Base-by-base conservation (phyloP, 2,888 invertebrate genomes). In the Acrobeloides nanus region DNA sequence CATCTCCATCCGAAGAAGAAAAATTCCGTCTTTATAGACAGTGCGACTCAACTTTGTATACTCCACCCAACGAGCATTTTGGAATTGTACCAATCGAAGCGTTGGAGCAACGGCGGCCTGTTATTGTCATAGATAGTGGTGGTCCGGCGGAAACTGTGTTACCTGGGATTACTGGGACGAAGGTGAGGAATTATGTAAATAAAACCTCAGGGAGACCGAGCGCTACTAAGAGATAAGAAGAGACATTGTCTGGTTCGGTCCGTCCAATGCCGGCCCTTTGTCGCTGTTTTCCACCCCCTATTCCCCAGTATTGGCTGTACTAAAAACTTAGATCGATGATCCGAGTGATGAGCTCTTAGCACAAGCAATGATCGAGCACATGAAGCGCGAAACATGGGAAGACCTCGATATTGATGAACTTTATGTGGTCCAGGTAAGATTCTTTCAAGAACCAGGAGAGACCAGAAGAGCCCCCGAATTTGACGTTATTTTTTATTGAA, bases 81-180 rank as follows among this genome's bases (percentile, higher is more conserved):
- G 97, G 97, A 5, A 99, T 97, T 65, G 97, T 97, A 8, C 97
- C 97, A 0, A 79, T 99, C 46, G 97, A 99, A 79, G 93, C 93
- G 0, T 93, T 97, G 90, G 87, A 87, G 72, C 84, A 84, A 74
- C 80, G 82, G 4, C 87, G 88, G 71, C 92, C 97, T 6, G 92
- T 99, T 0, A 84, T 99, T 60, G 97, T 95, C 0, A 85, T 87
- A 1, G 86, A 88, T 68, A 89, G 87, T 68, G 97, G 97, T 18
- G 97, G 97, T 0, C 97, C 97, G 0, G 83, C 83, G 1, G 97
- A 97, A 76, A 93, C 97, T 0, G 81, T 97, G 41, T 64, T 73
- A 23, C 68, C 77, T 54, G 72, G 72, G 27, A 58, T 70, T 26
- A 79, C 79, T 17, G 79, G 79, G 12, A 70, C 62, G 12, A 72